These are phyloP conservation scores for Xanthostigma xanthostigma DNA, from an alignment of 2,888 invertebrate genomes.

Conservation along the genomic window DNA sequence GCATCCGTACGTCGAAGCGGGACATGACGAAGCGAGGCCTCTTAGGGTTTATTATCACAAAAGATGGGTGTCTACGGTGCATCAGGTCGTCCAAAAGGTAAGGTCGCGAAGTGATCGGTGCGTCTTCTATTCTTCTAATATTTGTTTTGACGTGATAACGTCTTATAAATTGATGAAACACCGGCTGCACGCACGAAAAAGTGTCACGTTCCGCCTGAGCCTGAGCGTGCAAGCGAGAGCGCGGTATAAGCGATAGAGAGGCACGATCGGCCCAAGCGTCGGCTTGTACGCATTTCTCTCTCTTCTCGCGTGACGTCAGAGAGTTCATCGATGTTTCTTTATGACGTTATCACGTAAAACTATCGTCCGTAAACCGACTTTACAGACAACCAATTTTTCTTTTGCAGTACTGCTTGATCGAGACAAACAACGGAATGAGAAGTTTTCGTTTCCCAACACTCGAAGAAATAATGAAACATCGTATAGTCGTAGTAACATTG, in stretches of 20 bases:
- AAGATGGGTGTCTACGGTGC: constrained; percentile 64
- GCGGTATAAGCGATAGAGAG: too few species aligned
- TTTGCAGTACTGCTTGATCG: constrained; percentile 56
- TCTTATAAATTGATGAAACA: too few species aligned
- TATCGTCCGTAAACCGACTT: too few species aligned
- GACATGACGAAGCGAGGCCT: constrained; percentile 49
- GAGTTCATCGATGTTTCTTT: too few species aligned
- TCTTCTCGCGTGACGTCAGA: too few species aligned
- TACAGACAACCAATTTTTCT: too few species aligned
- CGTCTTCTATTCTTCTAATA: not conserved
- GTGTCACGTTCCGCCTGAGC: too few species aligned
- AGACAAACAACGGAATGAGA: constrained; percentile 34
- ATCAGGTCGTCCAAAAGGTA: constrained; percentile 49
- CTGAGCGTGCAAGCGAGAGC: too few species aligned
- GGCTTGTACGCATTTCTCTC: too few species aligned
- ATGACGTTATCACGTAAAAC: too few species aligned
- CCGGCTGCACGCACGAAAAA: too few species aligned
- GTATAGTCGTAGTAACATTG: constrained; percentile 64
- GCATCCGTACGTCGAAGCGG: constrained; percentile 56
- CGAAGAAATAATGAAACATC: constrained; percentile 53
- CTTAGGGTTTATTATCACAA: constrained; percentile 67
- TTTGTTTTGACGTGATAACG: not conserved
- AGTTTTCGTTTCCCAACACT: constrained; percentile 53
- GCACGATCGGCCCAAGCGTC: too few species aligned
- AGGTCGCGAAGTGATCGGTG: constrained; percentile 6